phyloP scores from a whole-genome alignment of 2,113 vertebrate species.

The Puntigrus tetrazona region DNA sequence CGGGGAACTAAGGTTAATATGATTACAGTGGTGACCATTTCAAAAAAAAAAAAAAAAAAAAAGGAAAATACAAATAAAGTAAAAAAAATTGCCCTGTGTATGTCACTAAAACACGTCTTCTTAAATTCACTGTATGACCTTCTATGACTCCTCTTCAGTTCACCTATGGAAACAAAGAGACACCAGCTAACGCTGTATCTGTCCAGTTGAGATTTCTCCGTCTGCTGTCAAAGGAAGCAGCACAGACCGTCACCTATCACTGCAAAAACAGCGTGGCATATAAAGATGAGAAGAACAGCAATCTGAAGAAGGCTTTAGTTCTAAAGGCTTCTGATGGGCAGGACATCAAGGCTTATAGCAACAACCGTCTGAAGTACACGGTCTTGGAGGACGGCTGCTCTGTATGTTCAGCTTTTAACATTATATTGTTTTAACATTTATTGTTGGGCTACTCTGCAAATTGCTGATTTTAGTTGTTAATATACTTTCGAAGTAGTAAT shows the following conservation, averaged over 20 bases:
- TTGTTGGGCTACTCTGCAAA: background rate
- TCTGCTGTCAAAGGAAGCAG: constrained; percentile 90
- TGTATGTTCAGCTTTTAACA: constrained; percentile 71
- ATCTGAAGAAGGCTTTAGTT: constrained; percentile 87
- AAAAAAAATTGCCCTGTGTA: background rate
- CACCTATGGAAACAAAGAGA: constrained; percentile 81
- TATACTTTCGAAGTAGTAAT: background rate
- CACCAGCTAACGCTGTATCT: constrained; percentile 80
- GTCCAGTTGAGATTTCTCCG: constrained; percentile 94
- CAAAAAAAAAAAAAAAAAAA: background rate
- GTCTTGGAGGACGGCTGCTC: constrained; percentile 88
- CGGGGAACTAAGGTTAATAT: constrained; percentile 82
- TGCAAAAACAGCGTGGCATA: constrained; percentile 93
- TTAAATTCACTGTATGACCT: background rate
- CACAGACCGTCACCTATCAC: constrained; percentile 91
- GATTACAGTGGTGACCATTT: background rate
- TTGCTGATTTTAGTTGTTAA: background rate
- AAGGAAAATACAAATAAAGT: background rate
- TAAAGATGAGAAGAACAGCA: constrained; percentile 81
- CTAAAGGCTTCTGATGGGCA: constrained; percentile 89
- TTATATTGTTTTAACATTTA: background rate
- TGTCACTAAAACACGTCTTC: background rate
- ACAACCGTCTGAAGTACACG: constrained; percentile 84
- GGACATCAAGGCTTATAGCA: constrained; percentile 89
- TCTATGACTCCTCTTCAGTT: constrained; percentile 75